Conservation (phyloP, 2,797 vertebrate species). For the Eulemur rubriventer region DNA sequence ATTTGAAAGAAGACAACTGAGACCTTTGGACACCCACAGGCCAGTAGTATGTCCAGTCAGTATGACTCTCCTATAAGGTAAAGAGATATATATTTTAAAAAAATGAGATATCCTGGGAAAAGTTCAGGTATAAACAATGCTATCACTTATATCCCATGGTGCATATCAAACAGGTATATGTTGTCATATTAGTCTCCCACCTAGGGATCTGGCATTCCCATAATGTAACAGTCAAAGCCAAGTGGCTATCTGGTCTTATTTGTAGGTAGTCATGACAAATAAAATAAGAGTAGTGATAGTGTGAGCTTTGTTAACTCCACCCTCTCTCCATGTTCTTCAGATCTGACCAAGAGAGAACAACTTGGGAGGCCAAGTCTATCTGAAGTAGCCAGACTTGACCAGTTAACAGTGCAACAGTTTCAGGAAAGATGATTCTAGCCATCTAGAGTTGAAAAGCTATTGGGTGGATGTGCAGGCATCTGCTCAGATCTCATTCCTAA, state of each 20-base stretch:
- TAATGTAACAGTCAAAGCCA: slow-evolving; percentile 89
- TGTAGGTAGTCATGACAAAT: slow-evolving; percentile 81
- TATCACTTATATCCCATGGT: slow-evolving; percentile 91
- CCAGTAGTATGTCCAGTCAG: slow-evolving; percentile 93
- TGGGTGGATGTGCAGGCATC: not conserved
- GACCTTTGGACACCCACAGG: slow-evolving; percentile 91
- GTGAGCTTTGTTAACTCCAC: slow-evolving; percentile 68
- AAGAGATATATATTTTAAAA: slow-evolving; percentile 85
- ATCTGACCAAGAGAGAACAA: not conserved
- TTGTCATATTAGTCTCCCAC: slow-evolving; percentile 88
- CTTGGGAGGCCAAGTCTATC: not conserved
- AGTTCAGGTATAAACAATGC: slow-evolving; percentile 92
- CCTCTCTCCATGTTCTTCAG: not conserved
- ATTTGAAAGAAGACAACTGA: slow-evolving; percentile 94
- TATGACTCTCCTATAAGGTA: slow-evolving; percentile 93
- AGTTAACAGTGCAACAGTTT: not conserved
- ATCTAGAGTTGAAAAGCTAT: slow-evolving; percentile 78
- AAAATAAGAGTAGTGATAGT: slow-evolving; percentile 56
- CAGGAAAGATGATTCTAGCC: slow-evolving; percentile 65
- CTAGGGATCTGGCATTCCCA: slow-evolving; percentile 90
- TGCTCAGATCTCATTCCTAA: not conserved
- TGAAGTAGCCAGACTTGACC: not conserved
- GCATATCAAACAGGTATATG: slow-evolving; percentile 91
- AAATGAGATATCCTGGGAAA: slow-evolving; percentile 92
- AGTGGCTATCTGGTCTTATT: slow-evolving; percentile 86